Evolutionary conservation across 2,113 vertebrate species (phyloP), one percentile per base, ranked within the genome.

Genomic region (Chaetops frenatus): DNA sequence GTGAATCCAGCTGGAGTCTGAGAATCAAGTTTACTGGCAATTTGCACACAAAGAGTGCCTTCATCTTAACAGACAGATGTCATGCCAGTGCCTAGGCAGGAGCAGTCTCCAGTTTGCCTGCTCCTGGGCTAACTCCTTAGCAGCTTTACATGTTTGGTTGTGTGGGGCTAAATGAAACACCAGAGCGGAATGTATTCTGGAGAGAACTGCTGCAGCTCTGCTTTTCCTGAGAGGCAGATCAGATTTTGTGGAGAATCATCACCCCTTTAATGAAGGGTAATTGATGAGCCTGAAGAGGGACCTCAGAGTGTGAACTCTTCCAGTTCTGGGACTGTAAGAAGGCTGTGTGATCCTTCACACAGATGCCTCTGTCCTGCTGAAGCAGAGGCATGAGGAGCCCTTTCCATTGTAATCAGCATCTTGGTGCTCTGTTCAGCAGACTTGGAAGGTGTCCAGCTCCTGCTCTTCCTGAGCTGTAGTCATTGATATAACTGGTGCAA

Each of bases 371-470:
- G 92, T 87, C 44, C 28, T 50, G 62, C 65, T 61, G 50, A 79
- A 71, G 65, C 33, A 66, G 38, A 87, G 57, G 36, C 35, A 15
- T 31, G 66, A 88, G 58, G 71, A 94, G 42, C 33, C 21, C 14
- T 77, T n/a, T 82, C 56, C 31, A 47, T 48, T 88, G 36, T 65
- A 88, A 80, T 90, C 81, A 90, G 31, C 14, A 7, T 85, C 58
- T 82, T 81, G 74, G 48, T 90, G 66, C 69, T 93, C 78, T 88
- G 81, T 69, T 95, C 74, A 72, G 57, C 62, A 57, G 31, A 53
- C 80, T 72, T 96, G 94, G 92, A 96, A n/a, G 10, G 18, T 65
- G 50, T 92, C 94, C 94, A 96, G 78, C 45, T 76, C n/a, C 88
- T 85, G 70, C 40, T 82, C 67, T 69, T 93, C 45, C 81, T 61